Conservation (phyloP, 2,113 vertebrate genomes). For the Chlorodrepanis virens region DNA sequence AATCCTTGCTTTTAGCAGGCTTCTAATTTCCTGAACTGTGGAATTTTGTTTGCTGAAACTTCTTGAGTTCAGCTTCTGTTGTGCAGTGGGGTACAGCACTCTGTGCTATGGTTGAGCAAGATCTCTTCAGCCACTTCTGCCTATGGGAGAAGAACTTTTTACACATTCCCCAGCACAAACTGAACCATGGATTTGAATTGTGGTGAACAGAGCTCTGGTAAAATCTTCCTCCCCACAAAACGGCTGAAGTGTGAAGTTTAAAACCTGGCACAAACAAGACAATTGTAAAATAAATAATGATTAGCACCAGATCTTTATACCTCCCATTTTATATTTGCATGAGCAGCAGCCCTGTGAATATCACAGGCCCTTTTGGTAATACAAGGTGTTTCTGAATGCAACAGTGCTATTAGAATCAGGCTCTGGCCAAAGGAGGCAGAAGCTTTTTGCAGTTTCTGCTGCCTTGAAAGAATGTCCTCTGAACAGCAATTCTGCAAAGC, state of each 20-base stretch:
- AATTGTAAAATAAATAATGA: neutral
- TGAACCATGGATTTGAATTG: neutral
- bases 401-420: neutral
- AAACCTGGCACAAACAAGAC: neutral
- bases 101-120: neutral
- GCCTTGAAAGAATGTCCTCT: neutral
- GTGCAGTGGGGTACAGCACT: neutral
- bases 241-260: neutral
- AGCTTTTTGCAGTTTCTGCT: neutral
- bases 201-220: neutral
- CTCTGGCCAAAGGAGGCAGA: neutral
- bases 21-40: neutral
- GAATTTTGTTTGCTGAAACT: neutral
- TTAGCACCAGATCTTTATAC: neutral
- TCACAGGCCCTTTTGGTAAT: neutral
- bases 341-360: neutral
- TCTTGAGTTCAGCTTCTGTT: neutral
- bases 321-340: neutral
- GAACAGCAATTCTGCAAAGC: neutral
- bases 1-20: slow-evolving; percentile 13
- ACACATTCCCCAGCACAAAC: neutral
- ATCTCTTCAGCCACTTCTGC: neutral
- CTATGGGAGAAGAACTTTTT: neutral
- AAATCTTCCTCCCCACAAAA: neutral
- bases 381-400: neutral